Percentiles rank a stretch among this genome's conserved stretches.
These are phyloP conservation scores for Sorex fumeus DNA, from an alignment of 2,113 vertebrate species.

Conservation along the genomic window DNA sequence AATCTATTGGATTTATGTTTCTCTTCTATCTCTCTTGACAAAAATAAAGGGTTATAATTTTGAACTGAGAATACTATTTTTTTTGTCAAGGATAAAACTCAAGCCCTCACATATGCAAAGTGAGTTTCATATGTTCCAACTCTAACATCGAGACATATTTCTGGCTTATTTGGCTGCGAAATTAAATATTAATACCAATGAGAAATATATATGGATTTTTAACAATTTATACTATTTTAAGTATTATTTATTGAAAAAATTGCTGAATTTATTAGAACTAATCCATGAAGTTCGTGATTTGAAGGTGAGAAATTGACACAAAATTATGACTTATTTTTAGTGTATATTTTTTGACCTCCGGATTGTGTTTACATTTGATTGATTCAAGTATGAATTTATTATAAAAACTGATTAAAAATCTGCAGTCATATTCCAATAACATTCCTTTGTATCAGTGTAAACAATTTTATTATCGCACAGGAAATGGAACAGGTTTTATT, in stretches of 20 bases:
- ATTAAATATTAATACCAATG: too few relatives aligned
- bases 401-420: slow-evolving; percentile 39
- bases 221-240: background rate
- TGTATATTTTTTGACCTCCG: slow-evolving; percentile 8
- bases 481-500: background rate
- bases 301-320: background rate
- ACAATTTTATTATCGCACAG: slow-evolving; percentile 9
- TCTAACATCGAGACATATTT: too few relatives aligned
- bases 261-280: slow-evolving; percentile 8
- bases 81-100: too few relatives aligned
- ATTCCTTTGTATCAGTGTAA: slow-evolving; percentile 32
- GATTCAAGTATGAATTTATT: background rate
- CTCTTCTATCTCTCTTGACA: background rate
- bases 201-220: background rate
- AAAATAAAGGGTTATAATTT: background rate
- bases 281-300: slow-evolving; percentile 17
- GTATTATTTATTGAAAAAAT: slow-evolving; percentile 39
- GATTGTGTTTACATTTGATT: background rate
- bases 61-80: background rate
- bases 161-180: too few relatives aligned
- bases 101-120: too few relatives aligned
- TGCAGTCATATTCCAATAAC: background rate
- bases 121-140: too few relatives aligned
- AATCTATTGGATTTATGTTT: slow-evolving; percentile 31
- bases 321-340: background rate